These are phyloP conservation scores for Asbolus verrucosus DNA, from an alignment of 1,140 invertebrate species.

Conservation along the genomic window DNA sequence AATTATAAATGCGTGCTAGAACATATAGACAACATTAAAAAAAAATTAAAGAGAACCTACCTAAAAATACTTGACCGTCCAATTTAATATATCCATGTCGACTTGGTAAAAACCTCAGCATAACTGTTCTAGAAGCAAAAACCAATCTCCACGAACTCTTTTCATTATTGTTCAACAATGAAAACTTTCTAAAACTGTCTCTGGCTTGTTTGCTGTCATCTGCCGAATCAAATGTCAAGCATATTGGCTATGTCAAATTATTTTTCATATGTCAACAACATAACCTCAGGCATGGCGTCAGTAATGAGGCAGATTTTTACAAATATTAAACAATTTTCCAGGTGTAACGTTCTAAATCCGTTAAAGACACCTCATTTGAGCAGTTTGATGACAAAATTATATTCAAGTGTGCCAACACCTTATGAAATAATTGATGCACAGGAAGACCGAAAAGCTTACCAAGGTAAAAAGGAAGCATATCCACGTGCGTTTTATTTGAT, in stretches of 20 bases:
- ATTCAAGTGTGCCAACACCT: constrained; percentile 52
- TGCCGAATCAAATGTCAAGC: constrained; percentile 1
- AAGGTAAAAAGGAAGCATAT: constrained; percentile 49
- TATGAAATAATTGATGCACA: constrained; percentile 59
- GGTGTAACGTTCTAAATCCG: constrained; percentile 3
- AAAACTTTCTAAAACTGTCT: constrained; percentile 13
- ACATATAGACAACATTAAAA: not conserved
- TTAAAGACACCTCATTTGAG: not conserved
- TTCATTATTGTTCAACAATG: not conserved
- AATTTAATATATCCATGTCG: constrained; percentile 9
- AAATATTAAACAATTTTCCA: not conserved
- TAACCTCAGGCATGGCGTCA: constrained; percentile 25
- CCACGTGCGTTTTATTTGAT: not conserved
- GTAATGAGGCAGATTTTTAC: constrained; percentile 8
- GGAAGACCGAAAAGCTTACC: constrained; percentile 47
- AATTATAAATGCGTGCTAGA: constrained; percentile 3
- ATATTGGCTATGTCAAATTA: too few relatives aligned
- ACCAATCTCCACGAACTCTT: not conserved
- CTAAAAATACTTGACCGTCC: constrained; percentile 1
- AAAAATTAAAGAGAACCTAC: not conserved
- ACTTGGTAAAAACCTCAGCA: constrained; percentile 1
- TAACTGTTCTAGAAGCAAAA: not conserved
- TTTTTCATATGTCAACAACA: too few relatives aligned
- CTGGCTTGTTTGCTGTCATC: not conserved
- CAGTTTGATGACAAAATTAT: not conserved